Percentiles rank a stretch among this genome's conserved stretches.
Conservation (phyloP, 2,113 vertebrate species). For the Sinocyclocheilus anophthalmus region DNA sequence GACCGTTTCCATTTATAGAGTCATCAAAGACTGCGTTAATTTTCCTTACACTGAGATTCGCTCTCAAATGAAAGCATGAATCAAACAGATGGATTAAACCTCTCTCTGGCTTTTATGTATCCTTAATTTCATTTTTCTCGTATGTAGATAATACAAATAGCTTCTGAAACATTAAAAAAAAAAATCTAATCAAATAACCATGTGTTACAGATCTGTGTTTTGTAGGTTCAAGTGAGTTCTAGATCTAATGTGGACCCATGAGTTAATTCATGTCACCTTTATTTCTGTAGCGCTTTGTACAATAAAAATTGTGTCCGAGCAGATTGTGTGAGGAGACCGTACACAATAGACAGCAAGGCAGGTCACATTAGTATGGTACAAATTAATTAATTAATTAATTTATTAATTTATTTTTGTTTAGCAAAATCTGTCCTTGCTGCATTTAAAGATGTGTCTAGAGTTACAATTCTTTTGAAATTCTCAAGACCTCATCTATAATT, state of each 20-base stretch:
- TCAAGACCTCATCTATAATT: not conserved
- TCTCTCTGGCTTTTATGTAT: constrained; percentile 75
- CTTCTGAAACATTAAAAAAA: not conserved
- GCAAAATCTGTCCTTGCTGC: not conserved
- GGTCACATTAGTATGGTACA: no score
- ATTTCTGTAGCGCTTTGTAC: no score
- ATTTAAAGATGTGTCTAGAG: not conserved
- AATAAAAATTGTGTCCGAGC: no score
- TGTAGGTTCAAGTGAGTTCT: not conserved
- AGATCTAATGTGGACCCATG: no score
- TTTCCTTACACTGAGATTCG: constrained; percentile 87
- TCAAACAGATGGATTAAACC: constrained; percentile 87
- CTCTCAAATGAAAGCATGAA: constrained; percentile 88
- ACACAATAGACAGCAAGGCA: no score
- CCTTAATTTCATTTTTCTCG: constrained; percentile 79
- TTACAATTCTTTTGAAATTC: not conserved
- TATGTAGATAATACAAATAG: constrained; percentile 70
- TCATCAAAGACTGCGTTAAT: constrained; percentile 95
- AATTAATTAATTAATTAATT: no score
- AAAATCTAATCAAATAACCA: not conserved
- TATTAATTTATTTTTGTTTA: no score
- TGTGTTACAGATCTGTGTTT: not conserved
- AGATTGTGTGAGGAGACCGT: no score
- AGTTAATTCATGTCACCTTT: no score
- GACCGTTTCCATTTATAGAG: constrained; percentile 91